Evolutionary conservation across 92 coral and sea anemone genomes (phyloP).

Genomic region (Meandrina meandrites): DNA sequence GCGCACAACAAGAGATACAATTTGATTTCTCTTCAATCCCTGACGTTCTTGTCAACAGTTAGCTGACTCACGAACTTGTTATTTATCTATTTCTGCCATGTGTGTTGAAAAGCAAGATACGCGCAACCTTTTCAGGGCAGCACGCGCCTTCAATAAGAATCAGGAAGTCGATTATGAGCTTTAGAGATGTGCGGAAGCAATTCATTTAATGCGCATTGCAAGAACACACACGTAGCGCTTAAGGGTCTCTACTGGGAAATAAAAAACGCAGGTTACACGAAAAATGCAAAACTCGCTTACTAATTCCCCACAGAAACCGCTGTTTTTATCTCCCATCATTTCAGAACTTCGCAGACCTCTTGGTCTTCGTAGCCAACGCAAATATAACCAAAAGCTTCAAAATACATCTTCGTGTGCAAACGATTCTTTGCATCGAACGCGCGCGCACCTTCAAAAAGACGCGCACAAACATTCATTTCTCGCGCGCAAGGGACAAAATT

Average conservation of each 20-base stretch:
- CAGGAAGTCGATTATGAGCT: neutral
- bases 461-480: neutral
- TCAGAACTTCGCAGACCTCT: neutral
- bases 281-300: neutral
- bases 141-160: neutral
- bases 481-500: neutral
- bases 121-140: neutral
- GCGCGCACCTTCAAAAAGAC: too few species aligned
- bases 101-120: neutral
- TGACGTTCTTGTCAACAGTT: neutral
- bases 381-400: neutral
- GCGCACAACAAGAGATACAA: neutral
- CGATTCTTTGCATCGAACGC: neutral
- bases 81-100: neutral
- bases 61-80: neutral
- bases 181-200: neutral
- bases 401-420: neutral
- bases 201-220: neutral
- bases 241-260: neutral
- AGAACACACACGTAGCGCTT: neutral
- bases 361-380: neutral
- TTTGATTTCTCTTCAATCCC: neutral
- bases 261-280: neutral
- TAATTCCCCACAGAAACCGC: neutral
- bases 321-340: neutral